Evolutionary conservation across 2,113 vertebrate genomes (phyloP).

Genomic region (Synchiropus splendidus): DNA sequence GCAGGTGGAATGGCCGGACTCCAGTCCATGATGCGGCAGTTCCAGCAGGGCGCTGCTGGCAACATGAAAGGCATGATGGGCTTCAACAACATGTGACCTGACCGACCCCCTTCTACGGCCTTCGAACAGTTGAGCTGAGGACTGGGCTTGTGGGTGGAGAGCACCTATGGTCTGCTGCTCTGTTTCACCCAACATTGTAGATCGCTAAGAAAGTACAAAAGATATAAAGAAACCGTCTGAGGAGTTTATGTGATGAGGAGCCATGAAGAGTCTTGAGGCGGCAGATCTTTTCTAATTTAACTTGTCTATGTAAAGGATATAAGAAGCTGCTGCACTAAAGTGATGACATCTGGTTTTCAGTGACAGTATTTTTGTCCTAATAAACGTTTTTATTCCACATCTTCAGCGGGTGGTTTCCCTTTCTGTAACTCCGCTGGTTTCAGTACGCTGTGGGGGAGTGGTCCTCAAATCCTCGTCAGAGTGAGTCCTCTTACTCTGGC

Average conservation of each 20-base stretch:
- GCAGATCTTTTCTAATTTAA: slow-evolving; percentile 19
- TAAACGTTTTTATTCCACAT: slow-evolving; percentile 46
- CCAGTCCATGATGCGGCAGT: slow-evolving; percentile 99
- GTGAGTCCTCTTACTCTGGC: slow-evolving; percentile 6
- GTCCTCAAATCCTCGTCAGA: background rate
- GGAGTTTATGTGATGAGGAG: too few relatives aligned
- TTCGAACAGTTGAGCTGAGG: background rate
- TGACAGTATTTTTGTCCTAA: slow-evolving; percentile 50
- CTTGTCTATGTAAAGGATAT: slow-evolving; percentile 24
- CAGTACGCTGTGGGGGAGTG: background rate
- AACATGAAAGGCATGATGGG: slow-evolving; percentile 99
- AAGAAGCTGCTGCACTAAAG: slow-evolving; percentile 19
- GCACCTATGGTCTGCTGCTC: too few relatives aligned
- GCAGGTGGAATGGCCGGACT: slow-evolving; percentile 95
- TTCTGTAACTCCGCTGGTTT: too few relatives aligned
- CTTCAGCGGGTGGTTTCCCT: too few relatives aligned
- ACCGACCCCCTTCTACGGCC: slow-evolving; percentile 56
- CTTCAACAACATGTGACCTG: slow-evolving; percentile 95
- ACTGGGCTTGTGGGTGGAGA: background rate
- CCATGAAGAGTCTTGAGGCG: too few relatives aligned
- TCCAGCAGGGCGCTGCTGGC: slow-evolving; percentile 95
- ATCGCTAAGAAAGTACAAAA: too few relatives aligned
- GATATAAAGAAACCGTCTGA: too few relatives aligned
- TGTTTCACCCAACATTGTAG: too few relatives aligned
- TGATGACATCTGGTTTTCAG: slow-evolving; percentile 12